Percentiles rank a stretch among this genome's conserved stretches.
Evolutionary conservation across 2,888 invertebrate genomes (phyloP).

Genomic region (Penaeus monodon): DNA sequence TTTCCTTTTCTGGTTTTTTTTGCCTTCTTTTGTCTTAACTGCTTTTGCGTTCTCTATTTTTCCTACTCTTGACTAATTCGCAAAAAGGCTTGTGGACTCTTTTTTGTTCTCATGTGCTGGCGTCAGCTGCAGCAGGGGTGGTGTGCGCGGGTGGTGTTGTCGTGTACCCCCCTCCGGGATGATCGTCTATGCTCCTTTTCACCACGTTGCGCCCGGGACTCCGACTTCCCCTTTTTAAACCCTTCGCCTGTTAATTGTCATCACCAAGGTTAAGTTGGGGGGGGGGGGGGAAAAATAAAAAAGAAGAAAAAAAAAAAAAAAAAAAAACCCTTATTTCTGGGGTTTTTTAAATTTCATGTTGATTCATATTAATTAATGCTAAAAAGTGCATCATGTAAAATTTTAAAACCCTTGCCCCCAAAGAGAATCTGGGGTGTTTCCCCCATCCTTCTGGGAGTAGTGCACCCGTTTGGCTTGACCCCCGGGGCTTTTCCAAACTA

Average conservation of each 20-base stretch:
- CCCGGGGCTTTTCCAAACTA: too few relatives aligned
- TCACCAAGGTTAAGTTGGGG: background rate
- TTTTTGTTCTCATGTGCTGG: slow-evolving; percentile 77
- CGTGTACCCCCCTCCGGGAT: slow-evolving; percentile 34
- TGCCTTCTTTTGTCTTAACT: slow-evolving; percentile 61
- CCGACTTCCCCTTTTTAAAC: slow-evolving; percentile 42
- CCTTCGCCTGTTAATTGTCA: slow-evolving; percentile 35
- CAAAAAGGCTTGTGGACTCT: slow-evolving; percentile 89
- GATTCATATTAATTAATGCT: too few relatives aligned
- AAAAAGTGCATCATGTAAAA: too few relatives aligned
- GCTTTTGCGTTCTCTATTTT: slow-evolving; percentile 63
- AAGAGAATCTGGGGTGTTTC: too few relatives aligned
- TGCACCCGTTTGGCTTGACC: too few relatives aligned
- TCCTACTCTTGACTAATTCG: slow-evolving; percentile 87
- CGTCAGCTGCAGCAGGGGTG: slow-evolving; percentile 41
- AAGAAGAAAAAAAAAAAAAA: too few relatives aligned
- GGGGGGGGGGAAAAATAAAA: too few relatives aligned
- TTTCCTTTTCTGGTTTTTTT: too few relatives aligned
- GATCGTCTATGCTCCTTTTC: slow-evolving; percentile 34
- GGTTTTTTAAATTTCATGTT: too few relatives aligned
- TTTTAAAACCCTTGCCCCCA: too few relatives aligned
- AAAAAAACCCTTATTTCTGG: too few relatives aligned
- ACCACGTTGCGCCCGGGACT: slow-evolving; percentile 39
- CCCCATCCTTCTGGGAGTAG: too few relatives aligned
- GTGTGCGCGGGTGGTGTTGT: slow-evolving; percentile 49